Base-by-base conservation (phyloP, 1,140 invertebrate species). In the Drosophila nebulosa region DNA sequence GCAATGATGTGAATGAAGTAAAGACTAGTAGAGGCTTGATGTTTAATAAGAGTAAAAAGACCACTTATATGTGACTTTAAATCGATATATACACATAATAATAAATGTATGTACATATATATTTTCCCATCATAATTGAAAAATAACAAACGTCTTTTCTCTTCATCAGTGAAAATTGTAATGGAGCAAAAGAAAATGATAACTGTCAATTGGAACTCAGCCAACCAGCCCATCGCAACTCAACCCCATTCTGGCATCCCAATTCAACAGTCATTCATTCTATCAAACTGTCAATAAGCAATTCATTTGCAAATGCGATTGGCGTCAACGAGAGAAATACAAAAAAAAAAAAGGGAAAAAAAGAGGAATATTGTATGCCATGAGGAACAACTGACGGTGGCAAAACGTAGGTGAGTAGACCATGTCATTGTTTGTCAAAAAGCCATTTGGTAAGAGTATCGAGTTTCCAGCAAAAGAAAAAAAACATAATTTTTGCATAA, bases 211-310 rank as follows among this genome's bases (percentile, higher is more conserved):
- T 22, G 58, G 39, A 21, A 36, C n/a, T 10, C 16, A 46, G 16
- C 39, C 14, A 14, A 39, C 16, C 39, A 42, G 39, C 7, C 39
- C 39, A 42, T 16, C 6, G 16, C 39, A 46, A 67, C 62, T 26
- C 64, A 79, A 55, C 67, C 30, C 30, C 30, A 32, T 4, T n/a
- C 10, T 10, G 30, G 30, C 39, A 46, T 21, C 7, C 18, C 39
- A 46, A 67, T 67, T 26, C 67, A 76, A 55, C 67, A 79, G n/a
- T 46, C 16, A 46, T 46, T 79, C 83, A 70, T 83, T 83, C 78
- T 80, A 88, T 88, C 83, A 88, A 88, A 83, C 83, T 88, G 83
- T 88, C 83, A 88, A 88, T 88, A 88, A 88, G 83, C 83, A 81
- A 83, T 88, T 88, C 83, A 88, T 88, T 88, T 88, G 83, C 83